A percentile compares a stretch with the other conserved stretches of the same genome.
phyloP scores from a whole-genome alignment of 2,888 invertebrate genomes.

The Sympetrum striolatum region DNA sequence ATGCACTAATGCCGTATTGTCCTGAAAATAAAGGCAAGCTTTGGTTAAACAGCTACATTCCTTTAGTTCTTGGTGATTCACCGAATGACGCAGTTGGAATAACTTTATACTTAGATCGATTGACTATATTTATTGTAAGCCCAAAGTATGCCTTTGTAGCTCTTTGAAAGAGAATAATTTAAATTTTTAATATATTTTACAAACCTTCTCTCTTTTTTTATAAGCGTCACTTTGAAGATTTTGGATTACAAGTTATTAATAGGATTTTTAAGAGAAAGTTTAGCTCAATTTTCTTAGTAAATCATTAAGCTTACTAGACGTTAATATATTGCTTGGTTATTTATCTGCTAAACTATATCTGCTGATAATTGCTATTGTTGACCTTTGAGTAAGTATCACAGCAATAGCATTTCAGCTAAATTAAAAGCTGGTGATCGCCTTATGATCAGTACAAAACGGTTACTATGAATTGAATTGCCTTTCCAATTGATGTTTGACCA shows the following conservation, averaged over 20 bases:
- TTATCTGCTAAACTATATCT: constrained; percentile 30
- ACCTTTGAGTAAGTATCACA: constrained; percentile 26
- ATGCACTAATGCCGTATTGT: constrained; percentile 43
- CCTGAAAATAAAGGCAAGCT: constrained; percentile 42
- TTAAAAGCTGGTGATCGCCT: background rate
- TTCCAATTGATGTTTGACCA: constrained; percentile 38
- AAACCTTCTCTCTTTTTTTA: background rate
- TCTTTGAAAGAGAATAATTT: background rate
- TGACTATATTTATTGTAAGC: background rate
- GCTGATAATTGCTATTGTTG: constrained; percentile 42
- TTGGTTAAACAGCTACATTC: constrained; percentile 4
- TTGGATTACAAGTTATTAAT: background rate
- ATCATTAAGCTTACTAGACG: background rate
- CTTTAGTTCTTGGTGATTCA: background rate
- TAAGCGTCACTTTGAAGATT: background rate
- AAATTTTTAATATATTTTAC: background rate
- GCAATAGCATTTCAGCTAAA: constrained; percentile 43
- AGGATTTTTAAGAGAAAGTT: background rate
- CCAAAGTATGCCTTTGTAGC: constrained; percentile 40
- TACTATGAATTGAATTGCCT: constrained; percentile 38
- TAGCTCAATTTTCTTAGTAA: constrained; percentile 32
- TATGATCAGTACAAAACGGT: constrained; percentile 40
- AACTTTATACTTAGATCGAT: background rate
- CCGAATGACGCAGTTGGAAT: background rate
- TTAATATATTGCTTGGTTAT: constrained; percentile 29